Evolutionary conservation across 2,113 vertebrate genomes (phyloP), one percentile per base, ranked within the genome.

Genomic region (Corythoichthys haematopterus): DNA sequence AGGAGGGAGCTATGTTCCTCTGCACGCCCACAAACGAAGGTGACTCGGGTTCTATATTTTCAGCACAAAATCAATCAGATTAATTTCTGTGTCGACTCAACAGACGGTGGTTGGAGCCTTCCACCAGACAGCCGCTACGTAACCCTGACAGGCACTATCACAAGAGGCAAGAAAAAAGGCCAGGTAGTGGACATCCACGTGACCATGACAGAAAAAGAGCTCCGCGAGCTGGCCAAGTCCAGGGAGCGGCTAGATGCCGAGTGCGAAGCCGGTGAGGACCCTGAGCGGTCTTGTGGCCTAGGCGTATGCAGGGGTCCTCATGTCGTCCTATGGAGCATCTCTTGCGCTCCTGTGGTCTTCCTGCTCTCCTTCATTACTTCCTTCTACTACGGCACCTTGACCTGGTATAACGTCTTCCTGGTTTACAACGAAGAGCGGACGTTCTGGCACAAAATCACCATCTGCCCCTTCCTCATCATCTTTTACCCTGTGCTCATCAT

Each of bases 381-480:
- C 12, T 99, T 99, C 88, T 98, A 98, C 87, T 99, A 98, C 1
- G 97, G 97, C 77, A 99, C 97, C 3, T 95, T 99, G 81, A 97
- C 97, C 72, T 99, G 97, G 97, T 99, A 99, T 86, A 99, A 97
- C 50, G 94, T 99, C 69, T 99, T 99, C 86, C 90, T 99, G 72
- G 97, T 99, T 62, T 99, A 98, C 89, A 99, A 98, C 0, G 97
- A 99, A 87, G 96, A 99, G 76, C 94, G 97, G 91, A 98, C 96
- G 77, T 99, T 99, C 89, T 99, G 97, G 96, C 97, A 99, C 87
- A 99, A 99, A 90, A 94, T 99, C 28, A 96, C 94, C 1, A 92
- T 93, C 71, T 99, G 97, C 70, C 97, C 97, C 28, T 95, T 96
- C 78, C 92, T 99, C 70, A 95, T 99, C 62, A 94, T 98, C 76